A percentile compares a stretch with the other conserved stretches of the same genome.
phyloP scores from a whole-genome alignment of 2,113 vertebrate species.

The Chunga burmeisteri region DNA sequence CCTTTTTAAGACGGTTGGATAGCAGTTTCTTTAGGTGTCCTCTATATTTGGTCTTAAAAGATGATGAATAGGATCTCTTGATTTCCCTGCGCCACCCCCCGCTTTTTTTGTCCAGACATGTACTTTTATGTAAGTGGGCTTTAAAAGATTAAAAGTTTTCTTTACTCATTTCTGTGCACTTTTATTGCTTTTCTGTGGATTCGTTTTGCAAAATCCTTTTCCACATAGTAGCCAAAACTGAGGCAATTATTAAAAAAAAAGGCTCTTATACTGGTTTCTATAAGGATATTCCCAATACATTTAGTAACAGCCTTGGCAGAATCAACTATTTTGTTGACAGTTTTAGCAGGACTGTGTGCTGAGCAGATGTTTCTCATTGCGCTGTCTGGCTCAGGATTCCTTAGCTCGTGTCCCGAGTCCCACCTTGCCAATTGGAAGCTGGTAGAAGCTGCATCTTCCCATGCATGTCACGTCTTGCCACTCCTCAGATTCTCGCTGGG shows the following conservation, averaged over 20 bases:
- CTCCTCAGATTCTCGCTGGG: background rate
- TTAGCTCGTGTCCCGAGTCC: background rate
- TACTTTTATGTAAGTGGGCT: background rate
- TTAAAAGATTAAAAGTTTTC: background rate
- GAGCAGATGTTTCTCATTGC: background rate
- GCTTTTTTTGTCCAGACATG: background rate
- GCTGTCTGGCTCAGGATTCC: background rate
- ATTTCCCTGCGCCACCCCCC: background rate
- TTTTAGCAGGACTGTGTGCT: background rate
- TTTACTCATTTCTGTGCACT: background rate
- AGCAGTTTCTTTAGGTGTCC: background rate
- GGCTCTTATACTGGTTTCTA: background rate
- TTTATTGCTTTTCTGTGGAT: background rate
- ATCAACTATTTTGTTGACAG: background rate
- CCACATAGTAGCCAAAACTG: background rate
- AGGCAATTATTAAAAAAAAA: background rate
- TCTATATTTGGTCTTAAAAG: background rate
- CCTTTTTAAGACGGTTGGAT: background rate
- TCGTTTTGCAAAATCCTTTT: background rate
- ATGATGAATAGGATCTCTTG: background rate
- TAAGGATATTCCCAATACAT: background rate
- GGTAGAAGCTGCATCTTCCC: background rate
- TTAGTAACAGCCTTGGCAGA: background rate
- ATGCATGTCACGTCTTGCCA: fast-evolving
- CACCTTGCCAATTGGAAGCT: background rate